These are phyloP conservation scores for Aplodontia rufa DNA, from an alignment of 2,113 vertebrate genomes.

Conservation along the genomic window DNA sequence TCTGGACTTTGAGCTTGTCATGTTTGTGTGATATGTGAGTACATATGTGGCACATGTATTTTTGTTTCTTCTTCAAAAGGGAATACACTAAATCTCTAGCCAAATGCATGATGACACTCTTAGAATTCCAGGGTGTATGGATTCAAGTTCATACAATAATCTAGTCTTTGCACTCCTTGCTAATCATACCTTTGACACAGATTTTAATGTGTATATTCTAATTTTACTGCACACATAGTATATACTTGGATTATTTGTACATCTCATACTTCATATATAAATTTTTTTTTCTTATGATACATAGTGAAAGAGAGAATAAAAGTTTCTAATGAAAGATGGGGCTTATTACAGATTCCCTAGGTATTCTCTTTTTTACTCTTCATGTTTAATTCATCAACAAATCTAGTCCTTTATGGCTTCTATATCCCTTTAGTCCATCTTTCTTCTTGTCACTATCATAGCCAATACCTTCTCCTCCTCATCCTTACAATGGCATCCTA, in stretches of 20 bases:
- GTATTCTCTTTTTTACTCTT: background rate
- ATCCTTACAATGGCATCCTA: background rate
- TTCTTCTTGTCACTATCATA: background rate
- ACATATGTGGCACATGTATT: background rate
- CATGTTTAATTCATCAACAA: background rate
- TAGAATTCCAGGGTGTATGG: background rate
- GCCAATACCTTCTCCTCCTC: background rate
- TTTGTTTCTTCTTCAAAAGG: background rate
- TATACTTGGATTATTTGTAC: background rate
- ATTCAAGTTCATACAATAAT: background rate
- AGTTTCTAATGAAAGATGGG: background rate
- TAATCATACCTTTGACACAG: background rate
- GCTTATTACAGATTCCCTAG: background rate
- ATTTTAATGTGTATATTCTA: background rate
- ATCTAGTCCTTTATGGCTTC: background rate
- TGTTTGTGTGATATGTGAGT: background rate
- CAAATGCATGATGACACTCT: background rate
- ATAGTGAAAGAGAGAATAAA: background rate
- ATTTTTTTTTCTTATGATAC: background rate
- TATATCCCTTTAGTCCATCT: background rate
- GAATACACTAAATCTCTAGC: background rate
- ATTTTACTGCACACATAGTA: background rate
- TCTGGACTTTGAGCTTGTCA: background rate
- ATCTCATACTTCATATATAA: background rate
- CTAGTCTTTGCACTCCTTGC: background rate